These are phyloP conservation scores for Ormyrus labotus DNA, from an alignment of 2,888 invertebrate genomes.

Conservation along the genomic window DNA sequence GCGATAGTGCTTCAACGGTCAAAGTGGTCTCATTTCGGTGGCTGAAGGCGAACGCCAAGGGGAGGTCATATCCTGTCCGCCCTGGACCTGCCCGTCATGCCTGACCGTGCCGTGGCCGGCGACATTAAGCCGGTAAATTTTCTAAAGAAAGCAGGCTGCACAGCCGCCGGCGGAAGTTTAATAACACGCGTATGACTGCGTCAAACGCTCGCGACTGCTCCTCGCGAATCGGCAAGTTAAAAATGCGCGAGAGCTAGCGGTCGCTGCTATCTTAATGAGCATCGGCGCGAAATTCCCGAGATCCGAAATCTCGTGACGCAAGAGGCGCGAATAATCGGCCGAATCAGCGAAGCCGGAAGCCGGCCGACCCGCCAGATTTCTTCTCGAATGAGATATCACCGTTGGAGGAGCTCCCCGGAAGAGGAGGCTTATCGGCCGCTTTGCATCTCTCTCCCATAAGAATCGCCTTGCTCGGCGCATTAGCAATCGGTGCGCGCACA, in stretches of 20 bases:
- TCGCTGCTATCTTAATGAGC: constrained; percentile 41
- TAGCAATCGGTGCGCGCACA: neutral
- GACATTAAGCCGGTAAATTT: constrained; percentile 66
- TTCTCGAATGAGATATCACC: constrained; percentile 51
- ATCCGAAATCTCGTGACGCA: constrained; percentile 36
- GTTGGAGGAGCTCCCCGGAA: constrained; percentile 47
- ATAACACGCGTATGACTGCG: constrained; percentile 24
- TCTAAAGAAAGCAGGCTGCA: constrained; percentile 69
- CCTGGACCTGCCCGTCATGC: constrained; percentile 53
- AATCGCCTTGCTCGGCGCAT: neutral
- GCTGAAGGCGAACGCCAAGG: constrained; percentile 16
- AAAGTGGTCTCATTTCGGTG: constrained; percentile 75
- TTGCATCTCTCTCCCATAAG: constrained; percentile 58
- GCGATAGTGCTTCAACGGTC: constrained; percentile 75
- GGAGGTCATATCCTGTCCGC: constrained; percentile 75
- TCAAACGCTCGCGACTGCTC: neutral
- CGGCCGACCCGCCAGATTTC: constrained; percentile 33
- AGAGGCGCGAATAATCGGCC: constrained; percentile 7
- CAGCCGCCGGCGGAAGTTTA: constrained; percentile 42
- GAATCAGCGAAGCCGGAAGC: constrained; percentile 51
- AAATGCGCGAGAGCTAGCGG: neutral
- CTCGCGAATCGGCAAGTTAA: constrained; percentile 14
- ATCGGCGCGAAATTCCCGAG: constrained; percentile 35
- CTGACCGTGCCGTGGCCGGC: constrained; percentile 60
- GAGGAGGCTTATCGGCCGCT: constrained; percentile 59